A percentile compares a stretch with the other conserved stretches of the same genome.
phyloP scores from a whole-genome alignment of 2,888 invertebrate species.

The Melinaea marsaeus region DNA sequence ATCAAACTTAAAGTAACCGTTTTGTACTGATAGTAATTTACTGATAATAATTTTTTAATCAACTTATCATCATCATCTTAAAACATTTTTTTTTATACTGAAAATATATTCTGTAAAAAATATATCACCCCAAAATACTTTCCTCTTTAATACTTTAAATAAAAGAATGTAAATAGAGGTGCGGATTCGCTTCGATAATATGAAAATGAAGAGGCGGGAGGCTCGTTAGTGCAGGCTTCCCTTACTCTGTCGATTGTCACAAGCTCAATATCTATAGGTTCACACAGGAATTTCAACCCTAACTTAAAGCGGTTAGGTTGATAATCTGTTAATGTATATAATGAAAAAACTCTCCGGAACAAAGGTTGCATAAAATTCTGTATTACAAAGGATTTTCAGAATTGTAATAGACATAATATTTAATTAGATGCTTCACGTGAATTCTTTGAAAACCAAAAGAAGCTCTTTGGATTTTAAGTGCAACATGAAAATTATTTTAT shows the following conservation, averaged over 20 bases:
- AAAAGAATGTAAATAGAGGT: too few relatives aligned
- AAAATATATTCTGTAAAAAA: too few relatives aligned
- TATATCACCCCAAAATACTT: too few relatives aligned
- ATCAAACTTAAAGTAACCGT: too few relatives aligned
- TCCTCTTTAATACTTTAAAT: too few relatives aligned
- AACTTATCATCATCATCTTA: too few relatives aligned
- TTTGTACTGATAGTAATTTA: too few relatives aligned
- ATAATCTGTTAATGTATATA: constrained; percentile 34
- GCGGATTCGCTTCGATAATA: too few relatives aligned
- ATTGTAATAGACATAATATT: constrained; percentile 69
- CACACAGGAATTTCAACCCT: constrained; percentile 42
- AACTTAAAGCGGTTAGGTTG: constrained; percentile 37
- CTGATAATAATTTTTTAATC: too few relatives aligned
- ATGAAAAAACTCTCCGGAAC: constrained; percentile 59
- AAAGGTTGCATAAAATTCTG: constrained; percentile 71
- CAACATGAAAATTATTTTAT: constrained; percentile 9
- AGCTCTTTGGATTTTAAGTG: constrained; percentile 26
- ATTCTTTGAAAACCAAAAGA: constrained; percentile 40
- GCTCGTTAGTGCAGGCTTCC: constrained; percentile 62
- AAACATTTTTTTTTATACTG: too few relatives aligned
- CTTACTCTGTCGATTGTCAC: constrained; percentile 64
- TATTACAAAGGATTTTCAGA: constrained; percentile 72
- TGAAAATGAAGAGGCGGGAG: constrained; percentile 64
- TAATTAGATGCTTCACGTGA: constrained; percentile 70
- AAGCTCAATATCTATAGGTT: constrained; percentile 55